Evolutionary conservation across 2,797 vertebrate genomes (phyloP).

Genomic region (Oceanodroma leucorhoa): DNA sequence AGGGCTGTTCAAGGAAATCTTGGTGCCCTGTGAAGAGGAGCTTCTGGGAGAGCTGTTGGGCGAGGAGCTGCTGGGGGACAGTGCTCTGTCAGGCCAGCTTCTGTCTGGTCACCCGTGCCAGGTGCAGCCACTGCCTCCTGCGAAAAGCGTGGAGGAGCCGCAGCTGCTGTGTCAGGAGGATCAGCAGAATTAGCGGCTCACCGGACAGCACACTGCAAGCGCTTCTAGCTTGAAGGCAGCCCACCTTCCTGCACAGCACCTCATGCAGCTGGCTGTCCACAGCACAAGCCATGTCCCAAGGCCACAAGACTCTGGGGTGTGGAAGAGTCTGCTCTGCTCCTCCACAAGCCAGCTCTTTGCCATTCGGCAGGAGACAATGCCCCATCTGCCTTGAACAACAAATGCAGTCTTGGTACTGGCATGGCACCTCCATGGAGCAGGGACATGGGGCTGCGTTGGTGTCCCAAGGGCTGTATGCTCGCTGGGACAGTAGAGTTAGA

Average conservation of each 20-base stretch:
- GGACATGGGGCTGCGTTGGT: neutral
- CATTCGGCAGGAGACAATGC: neutral
- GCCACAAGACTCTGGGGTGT: neutral
- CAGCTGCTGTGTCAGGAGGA: neutral
- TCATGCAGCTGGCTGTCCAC: neutral
- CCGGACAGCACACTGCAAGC: constrained; percentile 17
- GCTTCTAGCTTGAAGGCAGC: neutral
- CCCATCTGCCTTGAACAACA: neutral
- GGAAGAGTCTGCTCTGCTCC: neutral
- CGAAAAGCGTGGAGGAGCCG: neutral
- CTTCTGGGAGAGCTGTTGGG: neutral
- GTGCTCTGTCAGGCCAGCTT: constrained; percentile 19
- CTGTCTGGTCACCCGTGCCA: neutral
- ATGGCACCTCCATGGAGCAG: neutral
- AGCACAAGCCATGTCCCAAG: neutral
- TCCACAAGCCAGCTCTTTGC: neutral
- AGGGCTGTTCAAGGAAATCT: neutral
- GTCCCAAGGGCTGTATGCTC: neutral
- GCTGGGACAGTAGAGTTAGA: neutral
- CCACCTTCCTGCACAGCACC: neutral
- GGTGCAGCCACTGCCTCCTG: neutral
- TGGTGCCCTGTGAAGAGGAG: neutral
- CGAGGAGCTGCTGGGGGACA: constrained; percentile 10
- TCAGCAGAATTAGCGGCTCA: constrained; percentile 39
- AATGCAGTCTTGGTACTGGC: neutral